Evolutionary conservation across 1,140 invertebrate genomes (phyloP), one percentile per base, ranked within the genome.

Genomic region (Drosophila busckii): DNA sequence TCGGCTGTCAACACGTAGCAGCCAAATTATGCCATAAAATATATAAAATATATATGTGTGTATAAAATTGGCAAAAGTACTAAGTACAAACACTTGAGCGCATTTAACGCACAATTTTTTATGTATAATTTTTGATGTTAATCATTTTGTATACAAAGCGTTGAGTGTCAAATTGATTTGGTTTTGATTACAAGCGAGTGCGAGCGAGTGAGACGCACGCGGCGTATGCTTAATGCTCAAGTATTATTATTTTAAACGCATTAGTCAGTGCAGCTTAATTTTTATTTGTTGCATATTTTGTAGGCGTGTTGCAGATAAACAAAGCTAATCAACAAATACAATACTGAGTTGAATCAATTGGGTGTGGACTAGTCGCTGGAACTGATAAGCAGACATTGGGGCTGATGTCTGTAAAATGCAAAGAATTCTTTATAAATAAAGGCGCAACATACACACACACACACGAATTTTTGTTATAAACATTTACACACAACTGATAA

Each of bases 1-100:
- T 63, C 50, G 45, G 45, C 49, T 56, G 58, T 49, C 50, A 64
- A 67, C 59, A 67, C 64, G 64, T 67, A 63, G 40, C 25, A 34
- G 46, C 53, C 75, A 80, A 80, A 80, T 80, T 82, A 69, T 80
- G 59, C 75, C 59, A 80, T 80, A 82, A 80, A 82, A 75, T 54
- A 63, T 56, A 49, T 46, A 58, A 65, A 48, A 55, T n/a, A n/a
- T n/a, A n/a, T n/a, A 60, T 54, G 6, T 37, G 35, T n/a, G n/a
- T n/a, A n/a, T n/a, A n/a, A n/a, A n/a, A n/a, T n/a, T n/a, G n/a
- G n/a, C n/a, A n/a, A n/a, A n/a, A n/a, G n/a, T n/a, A n/a, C n/a
- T n/a, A n/a, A n/a, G n/a, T n/a, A n/a, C n/a, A n/a, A n/a, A n/a
- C n/a, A n/a, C n/a, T n/a, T n/a, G n/a, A n/a, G n/a, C 37, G 37